phyloP scores from a whole-genome alignment of 2,888 invertebrate species.

The Sminthurinus aureus region DNA sequence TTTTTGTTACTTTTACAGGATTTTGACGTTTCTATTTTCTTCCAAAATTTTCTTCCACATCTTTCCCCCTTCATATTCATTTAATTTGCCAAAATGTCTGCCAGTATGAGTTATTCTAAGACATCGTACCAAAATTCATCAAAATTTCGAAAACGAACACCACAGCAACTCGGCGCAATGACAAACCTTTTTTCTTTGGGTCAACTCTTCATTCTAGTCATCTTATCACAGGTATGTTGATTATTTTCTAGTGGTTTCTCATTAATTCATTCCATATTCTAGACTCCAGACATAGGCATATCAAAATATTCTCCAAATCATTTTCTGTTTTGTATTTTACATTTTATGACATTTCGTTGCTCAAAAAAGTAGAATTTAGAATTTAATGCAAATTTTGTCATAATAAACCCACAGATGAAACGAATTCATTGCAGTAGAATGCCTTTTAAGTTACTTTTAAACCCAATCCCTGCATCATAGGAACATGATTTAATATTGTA shows the following conservation, averaged over 20 bases:
- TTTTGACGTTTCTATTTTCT: slow-evolving; percentile 23
- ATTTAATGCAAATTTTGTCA: too few species aligned
- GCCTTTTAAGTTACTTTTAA: too few species aligned
- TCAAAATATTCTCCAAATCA: too few species aligned
- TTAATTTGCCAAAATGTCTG: slow-evolving; percentile 41
- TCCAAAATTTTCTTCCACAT: slow-evolving; percentile 30
- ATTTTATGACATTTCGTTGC: too few species aligned
- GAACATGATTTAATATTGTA: neutral
- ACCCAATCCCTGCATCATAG: too few species aligned
- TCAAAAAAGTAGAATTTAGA: too few species aligned
- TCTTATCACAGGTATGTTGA: slow-evolving; percentile 53
- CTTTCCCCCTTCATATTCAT: slow-evolving; percentile 14
- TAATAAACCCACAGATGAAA: too few species aligned
- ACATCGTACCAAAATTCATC: slow-evolving; percentile 23
- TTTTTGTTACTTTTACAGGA: slow-evolving; percentile 25
- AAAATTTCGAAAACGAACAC: slow-evolving; percentile 34
- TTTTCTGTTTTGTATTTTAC: too few species aligned
- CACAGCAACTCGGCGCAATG: slow-evolving; percentile 19
- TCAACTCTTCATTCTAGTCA: slow-evolving; percentile 53
- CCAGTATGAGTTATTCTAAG: slow-evolving; percentile 31
- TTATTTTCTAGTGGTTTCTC: too few species aligned
- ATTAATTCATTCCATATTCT: too few species aligned
- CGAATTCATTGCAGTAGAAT: too few species aligned
- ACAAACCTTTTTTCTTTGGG: slow-evolving; percentile 23
- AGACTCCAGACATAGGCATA: too few species aligned